Base-by-base conservation (phyloP, 2,113 vertebrate species). In the Recurvirostra avosetta region DNA sequence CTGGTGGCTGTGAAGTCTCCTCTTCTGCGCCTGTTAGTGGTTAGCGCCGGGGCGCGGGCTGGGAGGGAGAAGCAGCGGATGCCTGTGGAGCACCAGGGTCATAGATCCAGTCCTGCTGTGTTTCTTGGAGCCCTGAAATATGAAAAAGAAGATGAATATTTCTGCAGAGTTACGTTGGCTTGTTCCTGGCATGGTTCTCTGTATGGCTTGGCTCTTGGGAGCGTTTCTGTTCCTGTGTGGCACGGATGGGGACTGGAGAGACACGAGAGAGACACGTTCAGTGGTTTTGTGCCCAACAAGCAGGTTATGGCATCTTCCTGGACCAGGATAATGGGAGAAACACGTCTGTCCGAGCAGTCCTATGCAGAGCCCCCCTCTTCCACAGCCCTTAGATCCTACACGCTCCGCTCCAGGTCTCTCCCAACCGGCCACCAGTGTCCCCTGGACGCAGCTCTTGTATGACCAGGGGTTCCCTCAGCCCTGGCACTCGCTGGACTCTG, bases 291-390 rank as follows among this genome's bases (percentile, higher is more conserved):
- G 85, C 34, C 49, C 3, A 0, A 43, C 1, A 5, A 58, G 43
- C 30, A 49, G 68, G 29, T 67, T 12, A 0, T 8, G 34, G 68
- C 17, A 5, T 59, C 65, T 40, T 50, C 56, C 34, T 30, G 29
- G 36, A 25, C 18, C 15, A 2, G 62, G 83, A 34, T 65, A 43
- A 50, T 1, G 12, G 41, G 36, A 41, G n/a, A 49, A 70, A 30
- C 7, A 0, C 2, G 2, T 18, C 70, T 22, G 9, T 15, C 36
- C 5, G 1, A 52, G 61, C 21, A 3, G 19, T 7, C 23, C 55
- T 8, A 1, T 1, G 1, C 27, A 12, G 23, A 29, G 36, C 32
- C 53, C 34, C 23, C 12, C 45, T 59, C 63, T 36, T 23, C 73
- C 49, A 4, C 65, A 29, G 34, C 12, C 47, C 34, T 25, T 11